phyloP scores from a whole-genome alignment of 2,797 vertebrate genomes.

The Rhinoraja longicauda region DNA sequence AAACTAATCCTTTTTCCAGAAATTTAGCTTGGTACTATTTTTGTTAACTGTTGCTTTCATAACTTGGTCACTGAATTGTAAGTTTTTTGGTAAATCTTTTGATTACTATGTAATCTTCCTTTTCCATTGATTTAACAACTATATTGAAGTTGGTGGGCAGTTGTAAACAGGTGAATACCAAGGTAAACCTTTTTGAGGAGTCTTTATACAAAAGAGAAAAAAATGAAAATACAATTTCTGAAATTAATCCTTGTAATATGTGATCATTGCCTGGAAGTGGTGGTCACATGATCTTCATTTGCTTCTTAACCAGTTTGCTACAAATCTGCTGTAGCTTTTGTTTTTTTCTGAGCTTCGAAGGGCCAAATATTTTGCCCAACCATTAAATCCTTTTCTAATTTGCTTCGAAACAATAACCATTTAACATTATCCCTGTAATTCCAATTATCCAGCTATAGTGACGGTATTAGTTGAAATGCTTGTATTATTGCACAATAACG shows the following conservation, averaged over 20 bases:
- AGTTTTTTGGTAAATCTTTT: too few species aligned
- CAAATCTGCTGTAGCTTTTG: not conserved
- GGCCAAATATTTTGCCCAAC: not conserved
- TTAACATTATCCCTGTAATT: not conserved
- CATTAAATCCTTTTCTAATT: not conserved
- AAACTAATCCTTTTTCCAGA: not conserved
- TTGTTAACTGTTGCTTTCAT: not conserved
- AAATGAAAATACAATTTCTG: not conserved
- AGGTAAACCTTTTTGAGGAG: not conserved
- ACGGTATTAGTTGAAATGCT: not conserved
- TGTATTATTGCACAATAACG: not conserved
- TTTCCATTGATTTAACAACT: not conserved
- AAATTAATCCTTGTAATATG: not conserved
- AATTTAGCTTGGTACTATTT: not conserved
- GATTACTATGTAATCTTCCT: too few species aligned
- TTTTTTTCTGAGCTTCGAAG: not conserved
- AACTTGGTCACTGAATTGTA: not conserved
- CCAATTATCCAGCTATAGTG: not conserved
- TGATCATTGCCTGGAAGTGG: too few species aligned
- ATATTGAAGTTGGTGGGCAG: not conserved
- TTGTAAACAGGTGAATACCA: not conserved
- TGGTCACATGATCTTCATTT: not conserved
- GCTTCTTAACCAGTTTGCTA: not conserved
- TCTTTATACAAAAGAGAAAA: not conserved
- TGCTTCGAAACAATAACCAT: not conserved